Percentiles rank a stretch among this genome's conserved stretches.
Evolutionary conservation across 1,140 invertebrate genomes (phyloP).

Genomic region (Psilanteris sp.): DNA sequence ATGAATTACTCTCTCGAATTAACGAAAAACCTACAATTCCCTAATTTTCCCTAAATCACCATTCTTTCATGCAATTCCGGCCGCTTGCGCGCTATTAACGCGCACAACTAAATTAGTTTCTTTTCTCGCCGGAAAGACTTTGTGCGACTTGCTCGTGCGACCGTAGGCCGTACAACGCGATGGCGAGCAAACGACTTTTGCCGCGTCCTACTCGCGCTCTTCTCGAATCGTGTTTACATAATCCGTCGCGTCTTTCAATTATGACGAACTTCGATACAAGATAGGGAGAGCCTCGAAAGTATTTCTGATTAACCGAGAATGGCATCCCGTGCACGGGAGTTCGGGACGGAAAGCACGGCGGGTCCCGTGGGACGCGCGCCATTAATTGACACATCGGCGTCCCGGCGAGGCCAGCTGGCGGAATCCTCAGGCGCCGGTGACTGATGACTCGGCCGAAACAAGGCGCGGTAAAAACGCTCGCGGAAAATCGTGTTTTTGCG

Average conservation of each 20-base stretch:
- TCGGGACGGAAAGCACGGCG: constrained; percentile 47
- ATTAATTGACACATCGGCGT: constrained; percentile 76
- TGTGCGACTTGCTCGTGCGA: no score
- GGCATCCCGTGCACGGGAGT: constrained; percentile 32
- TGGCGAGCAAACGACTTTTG: no score
- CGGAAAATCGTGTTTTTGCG: constrained; percentile 65
- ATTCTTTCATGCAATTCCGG: no score
- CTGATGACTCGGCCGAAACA: constrained; percentile 71
- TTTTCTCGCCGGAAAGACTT: no score
- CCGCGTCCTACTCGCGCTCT: no score
- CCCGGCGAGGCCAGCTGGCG: constrained; percentile 51
- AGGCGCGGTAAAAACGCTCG: constrained; percentile 60
- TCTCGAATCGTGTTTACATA: constrained; percentile 35
- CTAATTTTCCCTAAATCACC: no score
- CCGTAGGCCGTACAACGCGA: no score
- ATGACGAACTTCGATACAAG: constrained; percentile 36
- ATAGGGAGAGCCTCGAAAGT: constrained; percentile 18
- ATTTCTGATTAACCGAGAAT: constrained; percentile 41
- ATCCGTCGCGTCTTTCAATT: constrained; percentile 14
- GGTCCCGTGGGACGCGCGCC: constrained; percentile 65
- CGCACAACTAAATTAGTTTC: no score
- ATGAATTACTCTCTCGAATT: no score
- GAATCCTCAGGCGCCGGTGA: constrained; percentile 58
- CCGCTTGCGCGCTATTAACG: no score
- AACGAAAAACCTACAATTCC: no score